Evolutionary conservation across 2,888 invertebrate genomes (phyloP), one percentile per base, ranked within the genome.

Genomic region (Eilema depressum): DNA sequence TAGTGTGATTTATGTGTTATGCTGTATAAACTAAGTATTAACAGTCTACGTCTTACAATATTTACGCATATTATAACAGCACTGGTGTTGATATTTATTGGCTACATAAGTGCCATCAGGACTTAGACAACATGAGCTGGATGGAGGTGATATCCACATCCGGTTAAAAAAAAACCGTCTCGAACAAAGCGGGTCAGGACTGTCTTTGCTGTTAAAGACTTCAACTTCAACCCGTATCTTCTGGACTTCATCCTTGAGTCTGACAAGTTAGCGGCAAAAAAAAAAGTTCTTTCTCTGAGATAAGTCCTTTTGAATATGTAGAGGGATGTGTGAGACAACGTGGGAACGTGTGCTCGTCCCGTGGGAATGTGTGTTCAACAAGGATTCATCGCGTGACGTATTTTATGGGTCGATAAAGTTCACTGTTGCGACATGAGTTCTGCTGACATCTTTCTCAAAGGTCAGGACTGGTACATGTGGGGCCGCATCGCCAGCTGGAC

Each of bases 391-490:
- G 53, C n/a, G 20, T 53, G 53, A 53, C 53, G 5, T 53, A 10
- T 53, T 53, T 53, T 53, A 53, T 53, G 53, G 53, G 53, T n/a
- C 53, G 25, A 59, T 59, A 59, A 25, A 59, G 17, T 59, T 59
- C 25, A 59, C 14, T 59, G 17, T 59, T 59, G 33, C 33, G 12
- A 62, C 30, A 30, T 10, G 26, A 25, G 69, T 62, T 37, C 61
- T 26, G 61, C 37, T 61, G 69, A 66, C 65, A 70, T 66, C 37
- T 65, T 66, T 66, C 25, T 56, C 33, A 70, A 70, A 70, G 69
- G 69, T 70, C 65, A 69, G 66, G 30, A 66, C 47, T 17, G n/a
- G 10, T 59, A 69, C 64, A 60, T 69, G 64, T 63, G 41, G 57
- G n/a, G 33, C 33, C 59, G 63, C 53, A 56, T 65, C 64, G 47